Percentiles rank a stretch among this genome's conserved stretches.
phyloP scores from a whole-genome alignment of 2,797 vertebrate species.

The Danio choprae region DNA sequence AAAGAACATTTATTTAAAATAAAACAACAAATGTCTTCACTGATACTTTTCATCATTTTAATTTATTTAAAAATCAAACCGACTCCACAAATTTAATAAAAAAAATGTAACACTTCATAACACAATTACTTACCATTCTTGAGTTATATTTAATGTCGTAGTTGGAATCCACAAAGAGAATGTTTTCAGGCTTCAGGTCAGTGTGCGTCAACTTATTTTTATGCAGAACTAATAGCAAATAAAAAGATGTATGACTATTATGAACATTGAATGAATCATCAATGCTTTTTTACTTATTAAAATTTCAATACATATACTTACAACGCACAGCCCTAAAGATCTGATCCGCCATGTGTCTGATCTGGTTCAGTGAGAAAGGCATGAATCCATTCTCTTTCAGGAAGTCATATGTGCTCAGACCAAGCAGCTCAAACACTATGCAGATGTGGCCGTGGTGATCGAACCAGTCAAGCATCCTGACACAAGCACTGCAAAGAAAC shows the following conservation, averaged over 20 bases:
- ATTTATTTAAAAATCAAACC: not conserved
- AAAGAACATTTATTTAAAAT: not conserved
- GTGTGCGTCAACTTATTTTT: constrained; percentile 96
- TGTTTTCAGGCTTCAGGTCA: constrained; percentile 98
- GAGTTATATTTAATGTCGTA: constrained; percentile 90
- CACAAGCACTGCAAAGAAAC: constrained; percentile 82
- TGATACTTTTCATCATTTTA: not conserved
- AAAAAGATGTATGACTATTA: constrained; percentile 5
- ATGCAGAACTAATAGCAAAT: constrained; percentile 85
- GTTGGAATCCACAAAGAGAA: constrained; percentile 93
- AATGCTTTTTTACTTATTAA: not conserved
- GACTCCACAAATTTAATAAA: not conserved
- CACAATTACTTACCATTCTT: constrained; percentile 80
- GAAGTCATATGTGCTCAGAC: constrained; percentile 97
- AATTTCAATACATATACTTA: constrained; percentile 76
- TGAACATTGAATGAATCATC: not conserved
- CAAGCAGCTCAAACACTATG: constrained; percentile 94
- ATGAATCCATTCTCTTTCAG: constrained; percentile 97
- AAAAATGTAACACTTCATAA: not conserved
- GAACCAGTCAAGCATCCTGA: constrained; percentile 96
- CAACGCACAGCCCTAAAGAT: constrained; percentile 90
- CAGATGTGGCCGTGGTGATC: constrained; percentile 95
- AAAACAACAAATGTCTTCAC: not conserved
- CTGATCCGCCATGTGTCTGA: constrained; percentile 93
- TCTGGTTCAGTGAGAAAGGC: constrained; percentile 92